Evolutionary conservation across 2,797 vertebrate species (phyloP).

Genomic region (Myotis findleyi): DNA sequence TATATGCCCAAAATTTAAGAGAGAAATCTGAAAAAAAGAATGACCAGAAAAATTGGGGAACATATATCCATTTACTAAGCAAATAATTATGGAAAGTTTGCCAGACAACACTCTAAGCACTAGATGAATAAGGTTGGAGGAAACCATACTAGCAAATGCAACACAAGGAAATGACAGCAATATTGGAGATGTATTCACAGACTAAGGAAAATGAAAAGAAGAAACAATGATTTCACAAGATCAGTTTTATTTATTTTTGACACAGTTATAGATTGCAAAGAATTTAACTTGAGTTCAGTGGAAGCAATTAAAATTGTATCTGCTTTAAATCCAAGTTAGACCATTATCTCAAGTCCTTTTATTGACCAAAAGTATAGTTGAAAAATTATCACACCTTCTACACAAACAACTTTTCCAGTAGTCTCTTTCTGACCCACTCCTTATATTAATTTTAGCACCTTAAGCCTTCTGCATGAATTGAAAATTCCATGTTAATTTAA

Average conservation of each 20-base stretch:
- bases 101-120: neutral
- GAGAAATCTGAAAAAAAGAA: neutral
- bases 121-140: neutral
- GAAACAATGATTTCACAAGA: neutral
- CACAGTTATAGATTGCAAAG: neutral
- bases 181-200: neutral
- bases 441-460: neutral
- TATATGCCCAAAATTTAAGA: neutral
- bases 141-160: neutral
- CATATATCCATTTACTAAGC: neutral
- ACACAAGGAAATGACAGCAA: neutral
- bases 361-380: neutral
- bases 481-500: neutral
- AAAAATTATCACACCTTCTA: neutral
- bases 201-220: neutral
- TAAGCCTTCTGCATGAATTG: neutral
- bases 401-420: neutral
- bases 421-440: neutral
- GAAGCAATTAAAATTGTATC: neutral
- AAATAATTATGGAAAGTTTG: neutral
- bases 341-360: neutral
- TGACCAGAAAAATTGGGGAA: neutral
- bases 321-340: neutral
- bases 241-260: neutral
- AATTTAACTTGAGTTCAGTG: neutral